These are phyloP conservation scores for Vidua chalybeata DNA, from an alignment of 2,113 vertebrate species.

Conservation along the genomic window DNA sequence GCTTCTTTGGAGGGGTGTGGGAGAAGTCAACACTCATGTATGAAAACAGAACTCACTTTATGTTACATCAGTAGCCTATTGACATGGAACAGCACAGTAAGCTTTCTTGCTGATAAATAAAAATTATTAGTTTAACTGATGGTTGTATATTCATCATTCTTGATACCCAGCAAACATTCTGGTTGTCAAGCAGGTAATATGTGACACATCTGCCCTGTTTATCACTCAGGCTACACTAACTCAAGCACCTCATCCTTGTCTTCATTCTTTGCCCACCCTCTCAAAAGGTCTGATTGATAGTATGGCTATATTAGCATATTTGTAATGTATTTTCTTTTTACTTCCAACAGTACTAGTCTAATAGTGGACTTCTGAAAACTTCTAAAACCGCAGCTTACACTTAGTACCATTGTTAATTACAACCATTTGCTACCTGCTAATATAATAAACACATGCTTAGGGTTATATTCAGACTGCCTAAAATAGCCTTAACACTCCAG, in stretches of 20 bases:
- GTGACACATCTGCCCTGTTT: slow-evolving; percentile 66
- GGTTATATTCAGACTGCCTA: background rate
- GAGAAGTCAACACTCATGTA: background rate
- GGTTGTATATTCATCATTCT: slow-evolving; percentile 37
- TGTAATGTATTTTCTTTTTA: background rate
- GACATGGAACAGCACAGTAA: background rate
- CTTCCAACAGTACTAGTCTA: background rate
- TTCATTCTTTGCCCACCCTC: background rate
- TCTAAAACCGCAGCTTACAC: background rate
- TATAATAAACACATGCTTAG: background rate
- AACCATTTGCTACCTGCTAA: background rate
- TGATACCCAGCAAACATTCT: slow-evolving; percentile 3
- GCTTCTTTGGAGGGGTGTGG: background rate
- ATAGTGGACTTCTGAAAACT: background rate
- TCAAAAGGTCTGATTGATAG: background rate
- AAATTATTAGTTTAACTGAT: background rate
- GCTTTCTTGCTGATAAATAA: slow-evolving; percentile 42
- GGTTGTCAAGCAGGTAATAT: slow-evolving; percentile 53
- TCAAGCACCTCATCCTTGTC: background rate
- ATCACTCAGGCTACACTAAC: background rate
- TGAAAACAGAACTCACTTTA: slow-evolving; percentile 17
- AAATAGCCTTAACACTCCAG: background rate
- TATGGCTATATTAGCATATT: background rate
- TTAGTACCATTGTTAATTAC: background rate
- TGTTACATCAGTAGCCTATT: background rate